phyloP scores from a whole-genome alignment of 2,113 vertebrate genomes.

The Leucosticte australis region DNA sequence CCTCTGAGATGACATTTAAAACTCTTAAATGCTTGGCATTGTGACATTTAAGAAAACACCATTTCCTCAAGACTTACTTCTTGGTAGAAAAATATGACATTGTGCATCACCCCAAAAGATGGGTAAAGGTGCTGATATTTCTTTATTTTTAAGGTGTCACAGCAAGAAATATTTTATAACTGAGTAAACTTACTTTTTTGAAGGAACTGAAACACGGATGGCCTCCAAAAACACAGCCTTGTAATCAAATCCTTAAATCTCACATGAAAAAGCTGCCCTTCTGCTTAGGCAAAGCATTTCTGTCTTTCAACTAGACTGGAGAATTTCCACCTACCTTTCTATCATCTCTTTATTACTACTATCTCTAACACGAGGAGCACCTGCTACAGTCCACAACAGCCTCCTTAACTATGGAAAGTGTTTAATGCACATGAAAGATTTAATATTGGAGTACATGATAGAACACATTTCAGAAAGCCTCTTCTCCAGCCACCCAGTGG shows the following conservation, averaged over 20 bases:
- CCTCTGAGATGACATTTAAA: constrained; percentile 60
- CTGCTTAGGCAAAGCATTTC: background rate
- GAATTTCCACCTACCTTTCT: background rate
- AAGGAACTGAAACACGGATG: background rate
- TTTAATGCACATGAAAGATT: background rate
- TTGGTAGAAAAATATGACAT: background rate
- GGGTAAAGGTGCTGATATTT: background rate
- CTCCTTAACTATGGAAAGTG: background rate
- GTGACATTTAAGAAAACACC: constrained; percentile 65
- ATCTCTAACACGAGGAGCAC: background rate
- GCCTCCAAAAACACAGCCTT: background rate
- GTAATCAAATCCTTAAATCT: background rate
- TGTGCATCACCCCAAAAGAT: background rate
- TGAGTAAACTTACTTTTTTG: background rate
- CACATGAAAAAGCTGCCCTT: background rate
- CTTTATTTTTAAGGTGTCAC: background rate
- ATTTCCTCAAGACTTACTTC: constrained; percentile 20
- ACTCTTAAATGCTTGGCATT: constrained; percentile 42
- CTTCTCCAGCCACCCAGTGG: background rate
- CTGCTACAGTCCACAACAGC: background rate
- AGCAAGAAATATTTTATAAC: background rate
- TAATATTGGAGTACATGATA: background rate
- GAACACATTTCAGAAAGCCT: background rate
- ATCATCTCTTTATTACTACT: background rate
- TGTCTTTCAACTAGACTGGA: background rate